Percentiles rank a stretch among this genome's conserved stretches.
These are phyloP conservation scores for Spatula versicolor DNA, from an alignment of 2,797 vertebrate genomes.

Conservation along the genomic window DNA sequence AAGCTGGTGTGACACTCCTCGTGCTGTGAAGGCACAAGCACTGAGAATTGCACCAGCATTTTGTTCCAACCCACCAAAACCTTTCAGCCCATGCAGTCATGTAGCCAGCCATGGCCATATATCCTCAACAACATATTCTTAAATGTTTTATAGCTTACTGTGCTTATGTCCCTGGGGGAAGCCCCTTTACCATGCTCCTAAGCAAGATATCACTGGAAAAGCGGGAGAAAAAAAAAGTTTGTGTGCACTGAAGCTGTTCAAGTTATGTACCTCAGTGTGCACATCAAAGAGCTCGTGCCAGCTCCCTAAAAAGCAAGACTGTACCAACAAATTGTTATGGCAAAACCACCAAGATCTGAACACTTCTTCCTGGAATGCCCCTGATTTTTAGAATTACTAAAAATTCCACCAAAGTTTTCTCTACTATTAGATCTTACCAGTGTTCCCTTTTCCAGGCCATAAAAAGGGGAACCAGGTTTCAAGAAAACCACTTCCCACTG, in stretches of 20 bases:
- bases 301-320: neutral
- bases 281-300: neutral
- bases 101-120: neutral
- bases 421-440: accelerated
- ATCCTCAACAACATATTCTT: accelerated
- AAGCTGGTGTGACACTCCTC: neutral
- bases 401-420: neutral
- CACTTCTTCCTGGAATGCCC: neutral
- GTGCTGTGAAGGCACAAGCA: neutral
- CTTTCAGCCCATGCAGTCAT: too few species aligned
- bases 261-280: neutral
- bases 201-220: neutral
- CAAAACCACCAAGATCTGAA: neutral
- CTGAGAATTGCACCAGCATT: neutral
- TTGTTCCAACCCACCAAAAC: neutral
- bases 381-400: neutral
- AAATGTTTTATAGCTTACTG: neutral
- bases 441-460: neutral
- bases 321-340: accelerated
- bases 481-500: neutral
- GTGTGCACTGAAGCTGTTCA: neutral
- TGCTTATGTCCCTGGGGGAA: neutral
- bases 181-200: neutral
- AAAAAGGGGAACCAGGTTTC: neutral
- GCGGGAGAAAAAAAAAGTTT: neutral